These are phyloP conservation scores for Peromyscus aztecus DNA, from an alignment of 2,797 vertebrate species.

Conservation along the genomic window DNA sequence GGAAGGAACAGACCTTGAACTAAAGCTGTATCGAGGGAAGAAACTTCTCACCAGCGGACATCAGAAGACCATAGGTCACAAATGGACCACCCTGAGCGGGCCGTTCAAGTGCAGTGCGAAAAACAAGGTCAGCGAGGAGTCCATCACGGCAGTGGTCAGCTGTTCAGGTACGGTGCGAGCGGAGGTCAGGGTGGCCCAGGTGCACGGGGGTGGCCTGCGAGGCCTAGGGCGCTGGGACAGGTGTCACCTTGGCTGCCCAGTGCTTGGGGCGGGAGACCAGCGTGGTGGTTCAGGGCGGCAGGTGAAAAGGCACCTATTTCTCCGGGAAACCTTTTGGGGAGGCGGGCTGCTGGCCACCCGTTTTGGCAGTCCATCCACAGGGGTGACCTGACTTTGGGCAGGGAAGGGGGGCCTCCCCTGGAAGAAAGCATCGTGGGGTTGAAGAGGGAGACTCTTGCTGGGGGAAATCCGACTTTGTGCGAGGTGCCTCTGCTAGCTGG, in stretches of 20 bases:
- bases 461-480: neutral
- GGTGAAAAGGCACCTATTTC: neutral
- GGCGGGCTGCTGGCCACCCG: neutral
- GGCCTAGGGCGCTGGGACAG: neutral
- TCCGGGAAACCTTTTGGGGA: neutral
- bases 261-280: neutral
- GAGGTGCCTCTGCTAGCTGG: neutral
- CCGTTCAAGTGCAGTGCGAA: neutral
- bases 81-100: accelerated
- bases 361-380: neutral
- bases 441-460: neutral
- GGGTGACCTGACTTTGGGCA: too few species aligned
- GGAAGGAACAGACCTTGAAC: neutral
- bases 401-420: neutral
- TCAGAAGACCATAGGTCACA: neutral
- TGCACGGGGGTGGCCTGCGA: neutral
- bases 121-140: neutral
- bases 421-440: neutral
- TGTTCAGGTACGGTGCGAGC: constrained; percentile 52
- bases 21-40: constrained; percentile 8
- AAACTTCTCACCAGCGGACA: accelerated
- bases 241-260: accelerated
- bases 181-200: neutral
- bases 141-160: accelerated
- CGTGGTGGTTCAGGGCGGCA: neutral